phyloP scores from a whole-genome alignment of 2,888 invertebrate species.

The Cyaniris semiargus region DNA sequence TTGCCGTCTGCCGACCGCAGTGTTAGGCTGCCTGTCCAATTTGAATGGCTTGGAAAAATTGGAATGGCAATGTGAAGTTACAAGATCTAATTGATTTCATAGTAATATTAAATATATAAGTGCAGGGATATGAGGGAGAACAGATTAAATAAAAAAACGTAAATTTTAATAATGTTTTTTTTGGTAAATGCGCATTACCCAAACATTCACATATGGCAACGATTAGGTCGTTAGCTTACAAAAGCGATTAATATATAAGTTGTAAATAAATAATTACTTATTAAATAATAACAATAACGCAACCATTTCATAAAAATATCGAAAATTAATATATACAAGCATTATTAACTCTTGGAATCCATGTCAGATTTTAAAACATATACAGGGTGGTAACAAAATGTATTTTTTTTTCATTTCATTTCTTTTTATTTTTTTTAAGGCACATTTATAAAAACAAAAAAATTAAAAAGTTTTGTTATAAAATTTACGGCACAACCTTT shows the following conservation, averaged over 20 bases:
- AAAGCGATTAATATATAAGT: constrained; percentile 61
- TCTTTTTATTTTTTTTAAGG: background rate
- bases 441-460: background rate
- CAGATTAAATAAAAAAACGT: constrained; percentile 46
- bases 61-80: too few species aligned
- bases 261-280: constrained; percentile 53
- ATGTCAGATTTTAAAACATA: constrained; percentile 25
- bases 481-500: constrained; percentile 1
- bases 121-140: constrained; percentile 11
- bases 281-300: constrained; percentile 58
- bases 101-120: too few species aligned
- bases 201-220: constrained; percentile 72
- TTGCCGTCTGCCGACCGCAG: too few species aligned
- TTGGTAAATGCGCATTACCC: constrained; percentile 78
- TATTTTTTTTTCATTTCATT: background rate
- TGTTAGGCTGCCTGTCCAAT: too few species aligned
- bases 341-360: constrained; percentile 16
- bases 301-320: constrained; percentile 46
- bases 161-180: constrained; percentile 58
- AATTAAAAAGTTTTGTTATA: background rate
- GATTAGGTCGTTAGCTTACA: constrained; percentile 58
- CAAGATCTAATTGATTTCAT: too few species aligned
- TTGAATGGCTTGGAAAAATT: too few species aligned
- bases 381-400: constrained; percentile 7
- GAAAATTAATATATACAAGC: constrained; percentile 34